Base-by-base conservation (phyloP, 2,888 invertebrate genomes). In the Trachelus tabidus region DNA sequence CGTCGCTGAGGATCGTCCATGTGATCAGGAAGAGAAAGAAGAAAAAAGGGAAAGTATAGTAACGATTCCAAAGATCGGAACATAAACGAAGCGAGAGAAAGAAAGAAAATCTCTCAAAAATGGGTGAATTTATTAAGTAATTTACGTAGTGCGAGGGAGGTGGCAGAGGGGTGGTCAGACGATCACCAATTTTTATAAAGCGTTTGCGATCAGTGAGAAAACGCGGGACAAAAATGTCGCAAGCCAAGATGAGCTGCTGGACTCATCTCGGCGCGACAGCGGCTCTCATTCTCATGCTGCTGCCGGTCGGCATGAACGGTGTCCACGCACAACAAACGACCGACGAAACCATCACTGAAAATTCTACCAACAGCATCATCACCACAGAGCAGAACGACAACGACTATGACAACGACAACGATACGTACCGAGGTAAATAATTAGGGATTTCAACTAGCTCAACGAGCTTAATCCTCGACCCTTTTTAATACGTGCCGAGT, bases 371-470 rank as follows among this genome's bases (percentile, higher is more conserved):
- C 77, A 71, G 81, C 69, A 56, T 76, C 75, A 79, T 78, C 78
- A 81, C 81, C 31, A 76, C 78, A 31, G 71, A 34, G 34, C 71
- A 34, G 34, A 71, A 71, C 71, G 71, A 71, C 71, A 33, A 71
- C 71, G 71, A 34, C 31, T 86, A 84, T 77, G 85, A 86, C 85
- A 84, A 78, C 85, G 85, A 86, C 85, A 84, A 78, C 85, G 88
- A 88, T 74, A 79, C 83, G 79, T 81, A 81, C 77, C 83, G 81
- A 89, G 89, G 89, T 89, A 89, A 89, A 85, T 77, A 82, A 83
- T 82, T 79, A 78, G 68, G 35, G 31, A 11, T 34, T 33, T 11
- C 82, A 83, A 84, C 80, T 83, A 84, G 83, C 81, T 84, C 83
- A 83, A 83, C 80, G 81, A 83, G 83, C 81, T 77, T 74, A 34